These are phyloP conservation scores for Carassius gibelio DNA, from an alignment of 2,113 vertebrate genomes.

Conservation along the genomic window DNA sequence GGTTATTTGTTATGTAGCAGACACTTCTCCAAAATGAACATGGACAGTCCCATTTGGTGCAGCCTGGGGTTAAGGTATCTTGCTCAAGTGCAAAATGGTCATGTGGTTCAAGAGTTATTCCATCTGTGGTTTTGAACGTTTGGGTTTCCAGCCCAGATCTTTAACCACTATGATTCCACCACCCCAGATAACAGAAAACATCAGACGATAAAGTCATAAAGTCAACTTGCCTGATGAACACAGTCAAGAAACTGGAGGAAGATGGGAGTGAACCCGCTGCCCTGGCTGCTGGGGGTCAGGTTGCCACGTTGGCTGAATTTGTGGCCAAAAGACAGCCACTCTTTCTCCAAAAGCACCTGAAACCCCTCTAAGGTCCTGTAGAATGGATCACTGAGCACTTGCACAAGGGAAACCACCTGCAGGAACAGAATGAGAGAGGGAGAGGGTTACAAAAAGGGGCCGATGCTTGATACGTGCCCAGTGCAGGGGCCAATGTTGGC, in stretches of 20 bases:
- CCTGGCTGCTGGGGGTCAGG: conserved; percentile 88
- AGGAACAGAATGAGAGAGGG: neutral
- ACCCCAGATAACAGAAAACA: neutral
- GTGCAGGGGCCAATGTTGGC: no score
- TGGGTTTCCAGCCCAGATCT: neutral
- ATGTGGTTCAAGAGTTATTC: neutral
- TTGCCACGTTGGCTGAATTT: conserved; percentile 94
- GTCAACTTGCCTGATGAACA: conserved; percentile 88
- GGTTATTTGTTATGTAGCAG: neutral
- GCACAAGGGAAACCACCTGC: conserved; percentile 91
- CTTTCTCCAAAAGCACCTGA: conserved; percentile 93
- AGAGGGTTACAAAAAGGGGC: no score
- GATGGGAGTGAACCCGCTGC: conserved; percentile 90
- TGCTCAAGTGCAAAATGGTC: neutral
- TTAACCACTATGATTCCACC: neutral
- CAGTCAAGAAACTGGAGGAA: conserved; percentile 98
- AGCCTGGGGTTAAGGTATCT: neutral
- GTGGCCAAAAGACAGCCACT: conserved; percentile 97
- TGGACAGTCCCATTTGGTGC: neutral
- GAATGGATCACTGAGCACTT: conserved; percentile 94
- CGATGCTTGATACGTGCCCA: no score
- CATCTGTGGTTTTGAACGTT: neutral
- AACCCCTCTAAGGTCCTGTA: conserved; percentile 97
- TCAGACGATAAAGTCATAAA: neutral
- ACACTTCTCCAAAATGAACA: neutral